Evolutionary conservation across 2,888 invertebrate genomes (phyloP).

Genomic region (Athripsodes cinereus): DNA sequence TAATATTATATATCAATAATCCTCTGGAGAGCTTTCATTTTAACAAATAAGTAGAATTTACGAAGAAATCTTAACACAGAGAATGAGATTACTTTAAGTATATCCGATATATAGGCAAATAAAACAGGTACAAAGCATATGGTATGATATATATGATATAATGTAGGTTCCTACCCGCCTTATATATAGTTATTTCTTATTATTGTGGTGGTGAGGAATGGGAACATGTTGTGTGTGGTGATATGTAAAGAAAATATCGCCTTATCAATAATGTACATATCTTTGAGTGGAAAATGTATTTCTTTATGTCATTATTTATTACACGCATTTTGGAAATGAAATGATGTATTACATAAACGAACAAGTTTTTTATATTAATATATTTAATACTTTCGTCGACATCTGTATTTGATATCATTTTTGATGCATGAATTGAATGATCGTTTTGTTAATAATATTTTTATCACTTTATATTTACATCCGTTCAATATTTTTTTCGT

Average conservation of each 20-base stretch:
- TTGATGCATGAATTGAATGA: too few relatives aligned
- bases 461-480: too few relatives aligned
- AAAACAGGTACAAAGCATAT: too few relatives aligned
- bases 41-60: not conserved
- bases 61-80: not conserved
- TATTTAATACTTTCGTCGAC: too few relatives aligned
- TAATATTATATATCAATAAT: not conserved
- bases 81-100: not conserved
- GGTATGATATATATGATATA: too few relatives aligned
- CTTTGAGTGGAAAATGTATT: not conserved
- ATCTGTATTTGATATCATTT: too few relatives aligned
- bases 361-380: too few relatives aligned
- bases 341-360: not conserved
- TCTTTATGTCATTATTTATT: slow-evolving; percentile 1
- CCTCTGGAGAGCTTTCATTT: not conserved
- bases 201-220: not conserved
- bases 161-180: too few relatives aligned
- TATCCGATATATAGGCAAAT: too few relatives aligned
- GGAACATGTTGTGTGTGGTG: not conserved
- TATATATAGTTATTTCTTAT: too few relatives aligned
- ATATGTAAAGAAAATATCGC: not conserved
- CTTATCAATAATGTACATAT: not conserved
- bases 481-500: too few relatives aligned
- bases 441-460: too few relatives aligned
- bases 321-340: not conserved